These are phyloP conservation scores for Cataglyphis altisquamis DNA, from an alignment of 2,888 invertebrate genomes.

Conservation along the genomic window DNA sequence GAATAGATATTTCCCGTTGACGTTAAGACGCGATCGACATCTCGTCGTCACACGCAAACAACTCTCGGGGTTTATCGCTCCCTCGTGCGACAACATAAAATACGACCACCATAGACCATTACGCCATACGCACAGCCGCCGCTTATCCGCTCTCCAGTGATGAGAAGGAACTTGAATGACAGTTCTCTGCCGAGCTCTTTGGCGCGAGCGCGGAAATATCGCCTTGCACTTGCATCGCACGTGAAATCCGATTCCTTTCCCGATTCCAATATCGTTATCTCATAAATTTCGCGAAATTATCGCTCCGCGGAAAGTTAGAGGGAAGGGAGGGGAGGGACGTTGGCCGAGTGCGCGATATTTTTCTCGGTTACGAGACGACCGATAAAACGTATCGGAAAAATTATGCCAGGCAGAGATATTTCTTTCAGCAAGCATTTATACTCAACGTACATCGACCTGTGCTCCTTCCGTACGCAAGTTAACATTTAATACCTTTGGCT, in stretches of 20 bases:
- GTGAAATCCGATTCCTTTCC: slow-evolving; percentile 20
- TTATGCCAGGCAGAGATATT: slow-evolving; percentile 14
- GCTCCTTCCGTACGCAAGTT: not conserved
- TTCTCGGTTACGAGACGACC: slow-evolving; percentile 16
- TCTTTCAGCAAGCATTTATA: not conserved
- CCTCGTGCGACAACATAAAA: slow-evolving; percentile 27
- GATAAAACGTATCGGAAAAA: slow-evolving; percentile 33
- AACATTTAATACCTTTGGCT: not conserved
- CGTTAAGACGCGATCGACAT: slow-evolving; percentile 11
- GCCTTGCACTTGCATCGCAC: not conserved
- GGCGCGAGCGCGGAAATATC: not conserved
- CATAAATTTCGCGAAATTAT: slow-evolving; percentile 20
- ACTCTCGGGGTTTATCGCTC: slow-evolving; percentile 50
- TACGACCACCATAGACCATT: slow-evolving; percentile 30
- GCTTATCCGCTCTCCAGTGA: slow-evolving; percentile 61
- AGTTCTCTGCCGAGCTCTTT: slow-evolving; percentile 8
- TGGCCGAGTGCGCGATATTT: not conserved
- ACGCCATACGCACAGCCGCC: slow-evolving; percentile 23
- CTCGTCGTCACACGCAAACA: slow-evolving; percentile 27
- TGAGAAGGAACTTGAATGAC: slow-evolving; percentile 67
- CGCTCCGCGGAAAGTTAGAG: not conserved
- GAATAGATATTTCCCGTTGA: slow-evolving; percentile 60
- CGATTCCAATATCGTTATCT: not conserved
- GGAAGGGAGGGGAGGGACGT: not conserved
- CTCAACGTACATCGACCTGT: not conserved